These are phyloP conservation scores for Allobates femoralis DNA, from an alignment of 2,797 vertebrate species.

Conservation along the genomic window DNA sequence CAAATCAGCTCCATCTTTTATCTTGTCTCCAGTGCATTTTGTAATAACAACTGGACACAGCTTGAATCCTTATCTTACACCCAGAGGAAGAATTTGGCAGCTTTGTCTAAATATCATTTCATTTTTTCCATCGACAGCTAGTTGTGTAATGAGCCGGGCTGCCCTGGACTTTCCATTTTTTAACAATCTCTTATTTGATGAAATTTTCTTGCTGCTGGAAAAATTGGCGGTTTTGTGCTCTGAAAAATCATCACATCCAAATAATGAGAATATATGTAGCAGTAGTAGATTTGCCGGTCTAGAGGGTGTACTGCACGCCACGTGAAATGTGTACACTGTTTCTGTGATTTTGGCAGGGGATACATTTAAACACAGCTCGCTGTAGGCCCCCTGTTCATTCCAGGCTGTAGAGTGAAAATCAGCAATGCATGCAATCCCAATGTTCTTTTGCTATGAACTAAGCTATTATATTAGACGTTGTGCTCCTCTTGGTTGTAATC, in stretches of 20 bases:
- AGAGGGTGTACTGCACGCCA: neutral
- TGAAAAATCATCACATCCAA: constrained; percentile 38
- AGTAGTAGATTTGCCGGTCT: neutral
- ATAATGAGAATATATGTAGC: constrained; percentile 4
- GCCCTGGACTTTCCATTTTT: constrained; percentile 11
- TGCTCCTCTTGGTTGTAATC: constrained; percentile 10
- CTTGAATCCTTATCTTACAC: constrained; percentile 56
- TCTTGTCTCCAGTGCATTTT: constrained; percentile 50
- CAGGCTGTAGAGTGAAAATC: neutral
- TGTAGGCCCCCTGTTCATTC: constrained; percentile 10
- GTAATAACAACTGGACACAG: constrained; percentile 49
- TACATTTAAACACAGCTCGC: neutral
- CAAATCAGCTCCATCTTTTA: constrained; percentile 48
- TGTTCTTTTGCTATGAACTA: neutral
- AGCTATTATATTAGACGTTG: neutral
- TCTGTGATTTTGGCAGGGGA: neutral
- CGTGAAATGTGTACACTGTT: neutral
- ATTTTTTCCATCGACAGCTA: constrained; percentile 29
- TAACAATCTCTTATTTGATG: constrained; percentile 27
- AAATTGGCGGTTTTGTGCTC: constrained; percentile 11
- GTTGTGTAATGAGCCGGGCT: neutral
- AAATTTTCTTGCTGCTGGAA: constrained; percentile 13
- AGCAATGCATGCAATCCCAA: neutral
- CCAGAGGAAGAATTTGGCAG: constrained; percentile 49
- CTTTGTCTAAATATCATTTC: constrained; percentile 30